Base-by-base conservation (phyloP, 35 echinoderm and acorn worm genomes). In the Apostichopus parvimensis region DNA sequence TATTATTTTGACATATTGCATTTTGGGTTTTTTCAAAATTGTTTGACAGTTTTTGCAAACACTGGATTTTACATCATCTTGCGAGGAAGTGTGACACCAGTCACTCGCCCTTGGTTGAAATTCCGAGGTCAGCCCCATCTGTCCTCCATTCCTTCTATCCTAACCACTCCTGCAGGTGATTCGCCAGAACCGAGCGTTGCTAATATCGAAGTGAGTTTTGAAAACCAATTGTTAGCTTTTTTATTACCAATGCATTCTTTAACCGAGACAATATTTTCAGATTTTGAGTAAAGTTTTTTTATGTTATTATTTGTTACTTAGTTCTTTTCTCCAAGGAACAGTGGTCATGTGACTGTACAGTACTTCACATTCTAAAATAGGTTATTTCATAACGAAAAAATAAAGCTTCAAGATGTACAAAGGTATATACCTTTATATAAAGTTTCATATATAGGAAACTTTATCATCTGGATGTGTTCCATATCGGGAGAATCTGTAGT, bases 11-110 rank as follows among this genome's bases (percentile, higher is more conserved):
- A 14, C n/a, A 5, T 72, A 77, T 77, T 18, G 7, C n/a, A 8
- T 21, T 21, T 23, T 23, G 10, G 9, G 45, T 11, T 28, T 11
- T 79, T 23, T 23, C 22, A 52, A 77, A 7, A 79, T 79, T 79
- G 77, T 79, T 14, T 77, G 28, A 54, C 6, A 95, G 94, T 96
- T 28, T 98, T 98, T 93, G 95, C 91, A 10, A 98, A 98, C 57
- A 90, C 66, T 22, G 95, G 97, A 61, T 98, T 98, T 82, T 84
- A 96, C 82, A 91, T 96, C 79, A 92, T 98, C n/a, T 70, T 98
- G 14, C 89, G 91, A 55, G 97, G 97, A 12, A 93, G 81, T 82
- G 97, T 98, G 15, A 78, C 95, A 61, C 95, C 97, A 13, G 92
- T 94, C 25, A 98, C 85, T n/a, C 77, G 90, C 9, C 97, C 97